Evolutionary conservation across 2,113 vertebrate genomes (phyloP).

Genomic region (Neodon shergylaensis): DNA sequence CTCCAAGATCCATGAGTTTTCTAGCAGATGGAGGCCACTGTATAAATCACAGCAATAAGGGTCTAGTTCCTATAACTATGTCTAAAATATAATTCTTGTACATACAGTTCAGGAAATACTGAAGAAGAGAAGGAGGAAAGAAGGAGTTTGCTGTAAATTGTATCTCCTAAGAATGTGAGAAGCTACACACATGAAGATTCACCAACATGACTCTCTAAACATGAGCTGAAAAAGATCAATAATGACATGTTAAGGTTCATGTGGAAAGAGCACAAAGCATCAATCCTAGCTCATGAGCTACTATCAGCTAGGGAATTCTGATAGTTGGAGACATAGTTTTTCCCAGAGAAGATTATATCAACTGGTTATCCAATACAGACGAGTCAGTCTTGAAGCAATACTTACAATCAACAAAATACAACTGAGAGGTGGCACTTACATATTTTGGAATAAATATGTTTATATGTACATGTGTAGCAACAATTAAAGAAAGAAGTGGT

Average conservation of each 20-base stretch:
- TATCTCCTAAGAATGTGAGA: background rate
- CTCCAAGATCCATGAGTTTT: too few relatives aligned
- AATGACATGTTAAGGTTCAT: background rate
- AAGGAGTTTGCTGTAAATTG: background rate
- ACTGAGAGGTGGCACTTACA: fast-evolving
- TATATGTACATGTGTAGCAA: too few relatives aligned
- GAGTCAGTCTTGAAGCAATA: background rate
- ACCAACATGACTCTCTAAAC: background rate
- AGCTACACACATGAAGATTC: background rate
- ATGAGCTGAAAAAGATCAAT: background rate
- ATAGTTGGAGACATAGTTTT: background rate
- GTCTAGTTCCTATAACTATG: too few relatives aligned
- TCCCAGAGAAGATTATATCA: background rate
- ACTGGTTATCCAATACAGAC: background rate
- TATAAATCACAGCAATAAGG: too few relatives aligned
- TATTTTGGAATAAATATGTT: background rate
- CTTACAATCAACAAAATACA: background rate
- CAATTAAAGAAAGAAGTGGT: too few relatives aligned
- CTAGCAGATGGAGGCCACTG: too few relatives aligned
- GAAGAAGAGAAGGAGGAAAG: background rate
- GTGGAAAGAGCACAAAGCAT: background rate
- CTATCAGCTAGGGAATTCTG: background rate
- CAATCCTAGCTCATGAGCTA: background rate
- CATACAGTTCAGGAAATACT: background rate
- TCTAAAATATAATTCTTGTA: background rate